A percentile compares a stretch with the other conserved stretches of the same genome.
phyloP scores from a whole-genome alignment of 2,888 invertebrate species.

The Cheilosia vernalis region DNA sequence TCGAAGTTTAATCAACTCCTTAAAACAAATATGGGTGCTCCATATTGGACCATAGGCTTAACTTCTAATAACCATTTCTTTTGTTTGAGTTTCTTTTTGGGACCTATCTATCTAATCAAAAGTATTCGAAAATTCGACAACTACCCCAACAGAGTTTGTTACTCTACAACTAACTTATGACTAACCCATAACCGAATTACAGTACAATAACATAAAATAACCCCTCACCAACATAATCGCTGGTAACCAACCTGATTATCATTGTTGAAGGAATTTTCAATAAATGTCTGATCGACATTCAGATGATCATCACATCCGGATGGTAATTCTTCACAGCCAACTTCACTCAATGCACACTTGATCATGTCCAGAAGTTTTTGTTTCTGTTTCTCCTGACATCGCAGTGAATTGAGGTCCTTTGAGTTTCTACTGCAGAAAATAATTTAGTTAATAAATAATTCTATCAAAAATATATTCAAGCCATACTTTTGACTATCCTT shows the following conservation, averaged over 20 bases:
- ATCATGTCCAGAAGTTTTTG: slow-evolving; percentile 93
- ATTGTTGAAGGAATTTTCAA: slow-evolving; percentile 85
- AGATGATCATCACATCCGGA: slow-evolving; percentile 91
- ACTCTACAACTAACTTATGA: slow-evolving; percentile 10
- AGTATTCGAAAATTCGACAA: slow-evolving; percentile 21
- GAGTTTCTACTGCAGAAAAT: slow-evolving; percentile 80
- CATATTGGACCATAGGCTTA: no score
- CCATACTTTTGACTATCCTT: slow-evolving; percentile 82
- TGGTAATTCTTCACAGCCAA: slow-evolving; percentile 94
- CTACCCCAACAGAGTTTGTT: slow-evolving; percentile 33
- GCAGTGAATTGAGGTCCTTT: slow-evolving; percentile 91
- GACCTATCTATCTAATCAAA: no score
- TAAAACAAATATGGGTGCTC: no score
- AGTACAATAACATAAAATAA: not conserved
- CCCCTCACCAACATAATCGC: slow-evolving; percentile 2
- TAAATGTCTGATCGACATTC: slow-evolving; percentile 85
- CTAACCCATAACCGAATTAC: slow-evolving; percentile 13
- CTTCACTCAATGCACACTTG: slow-evolving; percentile 91
- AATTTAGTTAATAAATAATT: not conserved
- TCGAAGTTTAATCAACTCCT: no score
- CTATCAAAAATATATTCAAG: not conserved
- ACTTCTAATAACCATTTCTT: no score
- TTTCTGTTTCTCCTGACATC: slow-evolving; percentile 93
- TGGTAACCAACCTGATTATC: slow-evolving; percentile 86
- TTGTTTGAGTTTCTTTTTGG: no score